phyloP scores from a whole-genome alignment of 2,888 invertebrate species.

The Drosophila algonquin region DNA sequence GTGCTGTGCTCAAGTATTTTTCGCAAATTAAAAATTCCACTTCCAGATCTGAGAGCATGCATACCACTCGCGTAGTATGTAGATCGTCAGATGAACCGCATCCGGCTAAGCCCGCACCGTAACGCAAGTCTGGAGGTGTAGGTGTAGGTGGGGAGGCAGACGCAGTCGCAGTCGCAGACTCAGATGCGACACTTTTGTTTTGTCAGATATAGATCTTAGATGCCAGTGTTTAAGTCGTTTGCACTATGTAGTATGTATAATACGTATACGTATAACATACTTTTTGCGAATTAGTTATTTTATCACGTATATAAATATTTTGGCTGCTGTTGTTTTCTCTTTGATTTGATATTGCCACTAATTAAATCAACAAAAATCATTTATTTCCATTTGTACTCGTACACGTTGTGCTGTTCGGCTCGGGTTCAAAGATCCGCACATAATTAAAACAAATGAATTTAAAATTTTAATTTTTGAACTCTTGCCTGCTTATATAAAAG shows the following conservation, averaged over 20 bases:
- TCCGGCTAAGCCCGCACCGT: slow-evolving; percentile 57
- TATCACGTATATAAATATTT: slow-evolving; percentile 10
- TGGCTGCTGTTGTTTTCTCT: slow-evolving; percentile 5
- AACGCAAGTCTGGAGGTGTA: slow-evolving; percentile 22
- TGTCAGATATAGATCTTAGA: slow-evolving; percentile 26
- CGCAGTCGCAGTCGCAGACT: slow-evolving; percentile 8
- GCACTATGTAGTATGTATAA: not conserved
- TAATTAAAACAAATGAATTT: slow-evolving; percentile 32
- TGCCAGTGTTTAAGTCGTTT: slow-evolving; percentile 18
- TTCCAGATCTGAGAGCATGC: slow-evolving; percentile 44
- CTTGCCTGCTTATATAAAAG: slow-evolving; percentile 20
- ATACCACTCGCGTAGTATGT: slow-evolving; percentile 20
- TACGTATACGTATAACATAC: too few species aligned
- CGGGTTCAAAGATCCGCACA: slow-evolving; percentile 16
- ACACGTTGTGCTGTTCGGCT: slow-evolving; percentile 22
- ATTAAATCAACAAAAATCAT: slow-evolving; percentile 1
- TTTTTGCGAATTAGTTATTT: not conserved
- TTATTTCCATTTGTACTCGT: slow-evolving; percentile 25
- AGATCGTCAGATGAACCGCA: slow-evolving; percentile 73
- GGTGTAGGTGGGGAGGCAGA: slow-evolving; percentile 12
- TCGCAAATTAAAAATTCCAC: slow-evolving; percentile 71
- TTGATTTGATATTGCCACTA: slow-evolving; percentile 33
- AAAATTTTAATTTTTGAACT: slow-evolving; percentile 2
- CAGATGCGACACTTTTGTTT: slow-evolving; percentile 25
- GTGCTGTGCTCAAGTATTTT: slow-evolving; percentile 22